phyloP scores from a whole-genome alignment of 2,888 invertebrate species.

The Amitus sp. region DNA sequence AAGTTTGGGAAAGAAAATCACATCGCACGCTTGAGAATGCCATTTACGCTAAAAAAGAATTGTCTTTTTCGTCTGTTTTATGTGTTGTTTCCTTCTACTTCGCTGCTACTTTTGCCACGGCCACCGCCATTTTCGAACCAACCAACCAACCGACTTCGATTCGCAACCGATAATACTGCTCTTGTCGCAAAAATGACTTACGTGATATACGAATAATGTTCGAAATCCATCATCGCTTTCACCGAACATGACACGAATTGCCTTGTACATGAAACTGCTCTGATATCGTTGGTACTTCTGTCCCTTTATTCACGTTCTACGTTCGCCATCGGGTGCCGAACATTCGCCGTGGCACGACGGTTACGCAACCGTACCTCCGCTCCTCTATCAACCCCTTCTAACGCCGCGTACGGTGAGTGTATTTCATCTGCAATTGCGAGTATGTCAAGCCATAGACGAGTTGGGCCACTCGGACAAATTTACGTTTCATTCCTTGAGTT shows the following conservation, averaged over 20 bases:
- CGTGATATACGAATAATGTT: too few species aligned
- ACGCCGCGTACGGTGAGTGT: slow-evolving; percentile 64
- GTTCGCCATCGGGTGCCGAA: slow-evolving; percentile 41
- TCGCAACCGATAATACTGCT: slow-evolving; percentile 39
- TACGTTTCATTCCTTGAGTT: too few species aligned
- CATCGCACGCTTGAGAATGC: slow-evolving; percentile 61
- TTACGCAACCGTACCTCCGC: slow-evolving; percentile 55
- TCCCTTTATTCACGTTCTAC: slow-evolving; percentile 61
- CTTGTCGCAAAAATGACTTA: slow-evolving; percentile 26
- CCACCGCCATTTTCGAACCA: slow-evolving; percentile 45
- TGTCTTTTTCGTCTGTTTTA: slow-evolving; percentile 64
- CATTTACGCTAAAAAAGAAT: slow-evolving; percentile 63
- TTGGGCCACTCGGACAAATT: too few species aligned
- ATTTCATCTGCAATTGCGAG: slow-evolving; percentile 45
- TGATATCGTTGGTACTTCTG: slow-evolving; percentile 65
- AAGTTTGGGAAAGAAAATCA: slow-evolving; percentile 22
- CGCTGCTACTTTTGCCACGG: slow-evolving; percentile 48
- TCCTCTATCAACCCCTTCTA: slow-evolving; percentile 58
- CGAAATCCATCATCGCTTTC: slow-evolving; percentile 40
- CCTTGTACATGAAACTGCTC: slow-evolving; percentile 64
- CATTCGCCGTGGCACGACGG: slow-evolving; percentile 53
- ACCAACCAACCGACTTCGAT: slow-evolving; percentile 46
- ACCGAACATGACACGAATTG: slow-evolving; percentile 32
- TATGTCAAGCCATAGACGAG: slow-evolving; percentile 40
- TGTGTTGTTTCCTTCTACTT: slow-evolving; percentile 61